Evolutionary conservation across 2,797 vertebrate genomes (phyloP).

Genomic region (Melanotaenia pygmaea): DNA sequence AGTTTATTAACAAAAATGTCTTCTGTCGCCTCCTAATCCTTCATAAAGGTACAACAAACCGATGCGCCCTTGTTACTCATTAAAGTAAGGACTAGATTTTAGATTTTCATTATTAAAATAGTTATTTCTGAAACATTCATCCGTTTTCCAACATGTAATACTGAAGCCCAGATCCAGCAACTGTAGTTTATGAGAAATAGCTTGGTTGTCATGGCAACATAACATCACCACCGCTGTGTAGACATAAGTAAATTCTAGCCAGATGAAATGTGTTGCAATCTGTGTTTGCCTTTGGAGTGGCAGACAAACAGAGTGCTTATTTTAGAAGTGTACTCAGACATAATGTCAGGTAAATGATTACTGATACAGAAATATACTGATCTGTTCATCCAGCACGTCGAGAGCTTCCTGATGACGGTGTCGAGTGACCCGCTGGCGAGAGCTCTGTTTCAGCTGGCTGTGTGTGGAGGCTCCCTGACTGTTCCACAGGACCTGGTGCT

Average conservation of each 20-base stretch:
- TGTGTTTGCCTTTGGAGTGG: background rate
- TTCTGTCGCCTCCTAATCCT: slow-evolving; percentile 39
- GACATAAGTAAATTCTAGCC: background rate
- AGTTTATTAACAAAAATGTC: slow-evolving; percentile 46
- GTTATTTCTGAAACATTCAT: background rate
- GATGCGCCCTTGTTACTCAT: background rate
- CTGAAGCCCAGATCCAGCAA: background rate
- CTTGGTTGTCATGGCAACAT: background rate
- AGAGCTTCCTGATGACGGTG: slow-evolving; percentile 78
- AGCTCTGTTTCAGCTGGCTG: slow-evolving; percentile 83
- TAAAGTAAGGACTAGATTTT: background rate
- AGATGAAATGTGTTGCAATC: background rate
- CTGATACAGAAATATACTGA: slow-evolving; percentile 7
- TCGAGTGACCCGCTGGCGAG: slow-evolving; percentile 71
- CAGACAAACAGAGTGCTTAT: background rate
- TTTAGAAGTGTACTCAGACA: background rate
- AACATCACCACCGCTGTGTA: background rate
- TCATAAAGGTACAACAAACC: slow-evolving; percentile 5
- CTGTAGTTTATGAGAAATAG: background rate
- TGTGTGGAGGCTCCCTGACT: slow-evolving; percentile 83
- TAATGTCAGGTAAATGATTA: background rate
- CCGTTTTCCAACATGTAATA: background rate
- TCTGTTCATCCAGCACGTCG: slow-evolving; percentile 67
- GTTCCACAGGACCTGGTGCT: slow-evolving; percentile 78
- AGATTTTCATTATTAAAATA: background rate